Conservation (phyloP, 2,888 invertebrate genomes). For the Caradrina kadenii region DNA sequence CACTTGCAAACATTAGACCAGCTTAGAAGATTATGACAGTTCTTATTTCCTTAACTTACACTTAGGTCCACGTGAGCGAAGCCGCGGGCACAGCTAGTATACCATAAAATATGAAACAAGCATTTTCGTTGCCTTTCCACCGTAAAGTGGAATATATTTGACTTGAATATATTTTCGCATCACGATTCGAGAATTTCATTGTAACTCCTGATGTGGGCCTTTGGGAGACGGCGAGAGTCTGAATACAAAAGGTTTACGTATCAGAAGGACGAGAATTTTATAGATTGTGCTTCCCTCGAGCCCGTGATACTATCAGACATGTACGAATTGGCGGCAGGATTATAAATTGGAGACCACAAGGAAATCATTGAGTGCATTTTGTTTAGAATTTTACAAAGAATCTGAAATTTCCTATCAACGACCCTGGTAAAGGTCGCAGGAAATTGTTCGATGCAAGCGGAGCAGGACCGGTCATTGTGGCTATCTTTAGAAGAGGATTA, state of each 20-base stretch:
- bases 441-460: too few species aligned
- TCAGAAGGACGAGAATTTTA: conserved; percentile 74
- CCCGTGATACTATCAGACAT: conserved; percentile 57
- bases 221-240: conserved; percentile 67
- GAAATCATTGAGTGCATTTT: conserved; percentile 38
- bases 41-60: too few species aligned
- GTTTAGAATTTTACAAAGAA: conserved; percentile 29
- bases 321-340: conserved; percentile 39
- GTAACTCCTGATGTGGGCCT: conserved; percentile 69
- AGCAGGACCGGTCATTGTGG: too few species aligned
- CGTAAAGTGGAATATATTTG: conserved; percentile 54
- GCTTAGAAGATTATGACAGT: too few species aligned
- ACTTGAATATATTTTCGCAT: conserved; percentile 67
- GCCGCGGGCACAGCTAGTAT: too few species aligned
- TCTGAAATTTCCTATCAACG: background rate
- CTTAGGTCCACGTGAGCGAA: too few species aligned
- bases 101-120: conserved; percentile 26
- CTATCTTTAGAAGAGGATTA: too few species aligned
- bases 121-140: conserved; percentile 35
- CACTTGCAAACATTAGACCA: too few species aligned
- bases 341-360: conserved; percentile 40
- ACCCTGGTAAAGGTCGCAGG: too few species aligned
- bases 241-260: conserved; percentile 75
- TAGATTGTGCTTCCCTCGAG: conserved; percentile 74
- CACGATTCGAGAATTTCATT: conserved; percentile 69